Evolutionary conservation across 1,140 invertebrate genomes (phyloP), one percentile per base, ranked within the genome.

Genomic region (Meteorus sp.): DNA sequence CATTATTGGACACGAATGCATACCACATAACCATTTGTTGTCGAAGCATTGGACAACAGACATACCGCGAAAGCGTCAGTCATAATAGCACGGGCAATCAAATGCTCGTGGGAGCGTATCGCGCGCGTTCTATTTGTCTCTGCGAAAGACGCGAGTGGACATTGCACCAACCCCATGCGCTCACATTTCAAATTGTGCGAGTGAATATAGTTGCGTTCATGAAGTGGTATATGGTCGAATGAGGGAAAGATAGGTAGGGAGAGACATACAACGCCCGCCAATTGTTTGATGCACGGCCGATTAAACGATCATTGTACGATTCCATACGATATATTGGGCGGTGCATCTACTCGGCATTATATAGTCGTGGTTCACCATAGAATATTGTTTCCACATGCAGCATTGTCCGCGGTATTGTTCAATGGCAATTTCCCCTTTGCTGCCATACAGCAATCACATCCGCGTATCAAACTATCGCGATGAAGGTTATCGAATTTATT

Each of bases 211-310:
- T n/a, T n/a, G n/a, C 6, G 13, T 31, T 37, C 37, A 23, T 41
- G 45, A 35, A 9, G 44, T 6, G 31, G 23, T 7, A 23, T 35
- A 53, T 56, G 48, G 52, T 27, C 11, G 44, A 47, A 9, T 50
- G 41, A 56, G 44, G 47, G 41, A 54, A 60, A 51, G 1, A 31
- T 47, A 62, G 55, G 60, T 60, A 60, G 31, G 33, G 31, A 22
- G 3, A 13, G 66, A 64, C 53, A 63, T 63, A 60, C 52, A 61
- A 62, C 59, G 60, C 60, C 60, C 66, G 64, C 62, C 71, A 70
- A 79, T 77, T 76, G 76, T 79, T 79, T 71, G 75, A 71, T 71
- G 66, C 72, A 78, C 68, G 74, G 65, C 73, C 73, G 76, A 79
- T 78, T 78, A 76, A 79, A 77, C 71, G 76, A 76, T 77, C 71